Evolutionary conservation across 2,113 vertebrate genomes (phyloP), one percentile per base, ranked within the genome.

Genomic region (Illadopsis cleaveri): DNA sequence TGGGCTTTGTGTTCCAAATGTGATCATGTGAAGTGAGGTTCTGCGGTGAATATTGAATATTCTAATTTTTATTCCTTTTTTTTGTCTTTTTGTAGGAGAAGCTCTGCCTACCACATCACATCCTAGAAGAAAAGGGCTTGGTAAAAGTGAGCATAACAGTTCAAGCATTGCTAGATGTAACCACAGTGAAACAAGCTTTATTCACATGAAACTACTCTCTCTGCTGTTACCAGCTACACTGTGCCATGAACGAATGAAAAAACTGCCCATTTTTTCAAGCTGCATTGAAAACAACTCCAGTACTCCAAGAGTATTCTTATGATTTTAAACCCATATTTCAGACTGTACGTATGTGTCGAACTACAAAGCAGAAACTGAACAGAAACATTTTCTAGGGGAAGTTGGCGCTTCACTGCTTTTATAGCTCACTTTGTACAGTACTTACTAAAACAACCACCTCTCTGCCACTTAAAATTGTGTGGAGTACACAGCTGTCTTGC

Each of bases 31-130:
- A 71, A 68, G 35, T 17, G 7, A 82, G 15, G 12, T 33, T 80
- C 54, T 80, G 35, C 54, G 20, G 22, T 13, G 16, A 51, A 30
- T 48, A 21, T 17, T 21, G 6, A 24, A 4, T 76, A 57, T 53
- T 47, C 88, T 96, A 56, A 96, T 94, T 81, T 70, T 75, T 62
- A 27, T 61, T 80, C 37, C 80, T 91, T 62, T 90, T 90, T 72
- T 53, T 97, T 80, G 54, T 98, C 82, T 91, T 65, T 62, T 98
- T 97, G 30, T 97, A 99, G 99, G 99, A 99, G 96, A 99, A 99
- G 96, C 97, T 99, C 86, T 99, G 99, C 97, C 98, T 99, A 44
- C 99, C 99, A 81, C 99, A 99, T 97, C 99, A 99, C 97, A 99
- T 99, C 97, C 98, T 99, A 95, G 99, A 99, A 98, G 99, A 99